Conservation (phyloP, 2,797 vertebrate species). For the Poeciliopsis presidionis region DNA sequence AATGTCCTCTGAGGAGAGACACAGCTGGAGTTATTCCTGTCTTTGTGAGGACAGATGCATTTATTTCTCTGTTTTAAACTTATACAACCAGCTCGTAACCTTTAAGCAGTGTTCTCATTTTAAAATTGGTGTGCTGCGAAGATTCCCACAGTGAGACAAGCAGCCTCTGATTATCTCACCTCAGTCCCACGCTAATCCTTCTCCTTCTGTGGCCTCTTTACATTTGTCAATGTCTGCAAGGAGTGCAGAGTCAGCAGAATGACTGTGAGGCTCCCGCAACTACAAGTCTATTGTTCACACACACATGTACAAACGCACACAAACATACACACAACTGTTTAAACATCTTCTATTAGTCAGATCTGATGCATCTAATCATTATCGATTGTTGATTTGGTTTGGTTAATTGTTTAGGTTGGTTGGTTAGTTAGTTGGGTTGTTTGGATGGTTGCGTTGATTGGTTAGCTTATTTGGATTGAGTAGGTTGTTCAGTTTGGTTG, state of each 20-base stretch:
- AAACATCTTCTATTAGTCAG: background rate
- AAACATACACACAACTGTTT: background rate
- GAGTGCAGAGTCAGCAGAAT: constrained; percentile 22
- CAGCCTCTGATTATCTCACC: constrained; percentile 24
- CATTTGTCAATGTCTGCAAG: constrained; percentile 28
- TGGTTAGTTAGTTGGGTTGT: too few relatives aligned
- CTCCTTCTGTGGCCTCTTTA: constrained; percentile 18
- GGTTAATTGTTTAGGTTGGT: background rate
- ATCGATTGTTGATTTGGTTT: background rate
- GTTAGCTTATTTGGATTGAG: too few relatives aligned
- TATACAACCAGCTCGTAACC: background rate
- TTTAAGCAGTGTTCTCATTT: background rate
- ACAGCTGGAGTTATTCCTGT: constrained; percentile 5
- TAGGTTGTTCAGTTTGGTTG: too few relatives aligned
- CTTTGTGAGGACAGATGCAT: background rate
- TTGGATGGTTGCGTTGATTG: too few relatives aligned
- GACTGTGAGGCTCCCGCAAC: background rate
- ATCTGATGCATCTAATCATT: background rate
- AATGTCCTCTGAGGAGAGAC: constrained; percentile 16
- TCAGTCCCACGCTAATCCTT: constrained; percentile 32
- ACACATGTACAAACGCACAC: too few relatives aligned
- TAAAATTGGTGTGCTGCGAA: background rate
- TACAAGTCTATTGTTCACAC: constrained; percentile 1
- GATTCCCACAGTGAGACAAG: background rate
- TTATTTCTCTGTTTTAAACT: background rate